Conservation (phyloP, 2,888 invertebrate species). For the Atrina japonica region DNA sequence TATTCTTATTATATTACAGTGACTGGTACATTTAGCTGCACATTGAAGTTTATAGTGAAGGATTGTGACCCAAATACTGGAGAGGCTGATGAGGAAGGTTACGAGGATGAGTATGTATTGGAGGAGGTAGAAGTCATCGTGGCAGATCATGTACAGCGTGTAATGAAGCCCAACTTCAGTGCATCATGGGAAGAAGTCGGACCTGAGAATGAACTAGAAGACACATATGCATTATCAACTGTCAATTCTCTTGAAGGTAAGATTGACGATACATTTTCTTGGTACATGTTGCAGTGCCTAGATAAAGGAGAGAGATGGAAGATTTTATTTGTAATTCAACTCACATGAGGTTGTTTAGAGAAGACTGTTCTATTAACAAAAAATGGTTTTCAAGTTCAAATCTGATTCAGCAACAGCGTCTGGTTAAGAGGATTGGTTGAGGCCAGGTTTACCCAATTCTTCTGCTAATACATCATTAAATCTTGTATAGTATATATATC, state of each 20-base stretch:
- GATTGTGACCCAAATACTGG: conserved; percentile 98
- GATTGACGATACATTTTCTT: neutral
- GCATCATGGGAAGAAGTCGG: conserved; percentile 90
- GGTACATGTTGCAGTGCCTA: too few relatives aligned
- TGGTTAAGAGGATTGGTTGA: too few relatives aligned
- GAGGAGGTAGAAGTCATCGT: conserved; percentile 95
- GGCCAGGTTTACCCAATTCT: too few relatives aligned
- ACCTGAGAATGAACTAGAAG: conserved; percentile 88
- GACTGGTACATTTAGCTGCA: conserved; percentile 90
- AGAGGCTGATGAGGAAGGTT: conserved; percentile 96
- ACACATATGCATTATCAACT: conserved; percentile 93
- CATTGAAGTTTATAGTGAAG: conserved; percentile 94
- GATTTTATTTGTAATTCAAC: too few relatives aligned
- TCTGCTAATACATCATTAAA: too few relatives aligned
- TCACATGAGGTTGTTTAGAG: too few relatives aligned
- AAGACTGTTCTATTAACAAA: neutral
- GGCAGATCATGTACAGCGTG: conserved; percentile 91
- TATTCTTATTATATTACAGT: too few relatives aligned
- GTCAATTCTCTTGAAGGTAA: conserved; percentile 88
- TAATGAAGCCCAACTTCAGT: conserved; percentile 89
- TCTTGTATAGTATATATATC: too few relatives aligned
- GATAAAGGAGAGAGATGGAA: too few relatives aligned
- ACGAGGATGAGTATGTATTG: conserved; percentile 95
- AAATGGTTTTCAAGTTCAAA: neutral
- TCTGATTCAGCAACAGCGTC: too few relatives aligned